Percentiles rank a stretch among this genome's conserved stretches.
phyloP scores from a whole-genome alignment of 2,797 vertebrate species.

The Benthosema pterotum region DNA sequence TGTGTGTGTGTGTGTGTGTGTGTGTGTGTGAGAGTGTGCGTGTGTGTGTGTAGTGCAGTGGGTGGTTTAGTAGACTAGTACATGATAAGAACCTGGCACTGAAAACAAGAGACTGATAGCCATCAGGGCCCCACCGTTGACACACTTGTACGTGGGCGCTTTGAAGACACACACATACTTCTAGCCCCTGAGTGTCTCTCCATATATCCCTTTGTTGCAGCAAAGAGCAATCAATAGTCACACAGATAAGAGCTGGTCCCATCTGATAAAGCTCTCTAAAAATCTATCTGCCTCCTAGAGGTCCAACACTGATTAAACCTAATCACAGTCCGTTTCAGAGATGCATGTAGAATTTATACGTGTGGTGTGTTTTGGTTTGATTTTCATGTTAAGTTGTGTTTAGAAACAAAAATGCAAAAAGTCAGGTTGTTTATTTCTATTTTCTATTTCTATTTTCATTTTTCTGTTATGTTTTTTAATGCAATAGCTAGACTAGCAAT shows the following conservation, averaged over 20 bases:
- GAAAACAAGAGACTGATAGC: constrained; percentile 49
- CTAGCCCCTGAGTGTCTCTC: constrained; percentile 63
- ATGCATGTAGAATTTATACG: constrained; percentile 17
- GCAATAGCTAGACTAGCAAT: too few species aligned
- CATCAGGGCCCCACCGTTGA: constrained; percentile 65
- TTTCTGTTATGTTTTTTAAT: too few species aligned
- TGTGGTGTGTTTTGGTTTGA: constrained; percentile 7
- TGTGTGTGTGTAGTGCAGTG: background rate
- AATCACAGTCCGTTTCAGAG: constrained; percentile 42
- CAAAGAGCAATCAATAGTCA: constrained; percentile 72
- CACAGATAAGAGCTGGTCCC: constrained; percentile 77
- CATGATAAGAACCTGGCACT: constrained; percentile 40
- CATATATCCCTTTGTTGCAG: constrained; percentile 57
- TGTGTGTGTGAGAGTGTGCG: background rate
- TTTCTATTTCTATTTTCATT: too few species aligned
- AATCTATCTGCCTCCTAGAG: constrained; percentile 53
- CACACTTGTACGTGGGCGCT: constrained; percentile 52
- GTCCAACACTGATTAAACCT: constrained; percentile 56
- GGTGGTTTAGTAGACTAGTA: background rate
- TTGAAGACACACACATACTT: constrained; percentile 67
- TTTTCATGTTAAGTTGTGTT: background rate
- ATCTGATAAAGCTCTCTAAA: constrained; percentile 74
- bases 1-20: background rate
- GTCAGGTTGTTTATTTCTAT: too few species aligned
- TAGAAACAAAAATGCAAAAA: too few species aligned